Evolutionary conservation across 2,797 vertebrate genomes (phyloP).

Genomic region (Galago senegalensis): DNA sequence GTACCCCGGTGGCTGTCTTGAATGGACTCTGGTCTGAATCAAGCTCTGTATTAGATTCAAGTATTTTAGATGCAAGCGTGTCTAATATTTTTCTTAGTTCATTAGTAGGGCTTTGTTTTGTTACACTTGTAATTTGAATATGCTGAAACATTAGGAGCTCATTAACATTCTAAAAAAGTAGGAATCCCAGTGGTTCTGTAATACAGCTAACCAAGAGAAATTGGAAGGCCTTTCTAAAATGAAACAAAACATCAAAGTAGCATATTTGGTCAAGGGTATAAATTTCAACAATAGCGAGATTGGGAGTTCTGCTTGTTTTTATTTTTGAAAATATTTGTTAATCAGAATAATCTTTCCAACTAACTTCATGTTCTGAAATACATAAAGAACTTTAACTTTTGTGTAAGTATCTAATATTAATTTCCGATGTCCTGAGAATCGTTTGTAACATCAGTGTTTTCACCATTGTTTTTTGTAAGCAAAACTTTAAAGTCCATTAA

Average conservation of each 20-base stretch:
- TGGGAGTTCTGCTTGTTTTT: background rate
- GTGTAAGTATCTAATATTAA: background rate
- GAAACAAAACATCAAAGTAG: background rate
- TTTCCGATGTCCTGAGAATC: background rate
- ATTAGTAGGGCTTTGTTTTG: slow-evolving; percentile 66
- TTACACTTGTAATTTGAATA: slow-evolving; percentile 37
- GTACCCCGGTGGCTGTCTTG: slow-evolving; percentile 71
- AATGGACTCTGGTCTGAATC: slow-evolving; percentile 58
- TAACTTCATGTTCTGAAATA: background rate
- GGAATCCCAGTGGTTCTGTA: background rate
- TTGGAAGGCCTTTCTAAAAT: background rate
- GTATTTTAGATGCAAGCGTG: background rate
- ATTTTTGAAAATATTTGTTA: background rate
- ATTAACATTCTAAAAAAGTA: background rate
- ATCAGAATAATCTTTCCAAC: background rate
- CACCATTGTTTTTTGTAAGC: slow-evolving; percentile 25
- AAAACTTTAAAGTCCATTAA: background rate
- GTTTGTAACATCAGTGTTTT: background rate
- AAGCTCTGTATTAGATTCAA: background rate
- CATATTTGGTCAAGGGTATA: background rate
- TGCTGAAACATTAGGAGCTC: background rate
- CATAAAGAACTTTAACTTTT: slow-evolving; percentile 1
- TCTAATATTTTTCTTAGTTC: slow-evolving; percentile 38
- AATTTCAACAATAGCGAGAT: background rate
- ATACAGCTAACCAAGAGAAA: background rate